phyloP scores from a whole-genome alignment of 2,888 invertebrate genomes.

The Mesoligia furuncula region DNA sequence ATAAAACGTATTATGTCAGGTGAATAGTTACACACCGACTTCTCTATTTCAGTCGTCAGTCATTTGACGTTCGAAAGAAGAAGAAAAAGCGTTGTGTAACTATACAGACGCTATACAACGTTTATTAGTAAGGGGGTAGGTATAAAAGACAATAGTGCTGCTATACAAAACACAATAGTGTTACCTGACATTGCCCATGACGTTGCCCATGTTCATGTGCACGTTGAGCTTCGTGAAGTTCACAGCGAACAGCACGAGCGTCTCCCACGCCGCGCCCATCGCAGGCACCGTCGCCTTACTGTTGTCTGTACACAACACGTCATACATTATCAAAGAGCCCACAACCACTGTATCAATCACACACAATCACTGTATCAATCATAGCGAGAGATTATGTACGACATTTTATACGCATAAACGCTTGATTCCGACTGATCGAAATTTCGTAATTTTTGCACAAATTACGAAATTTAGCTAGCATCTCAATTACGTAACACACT shows the following conservation, averaged over 20 bases:
- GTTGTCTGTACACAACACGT: conserved; percentile 41
- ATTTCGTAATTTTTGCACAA: no score
- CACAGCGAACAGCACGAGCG: conserved; percentile 98
- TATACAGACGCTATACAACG: no score
- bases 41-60: no score
- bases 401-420: neutral
- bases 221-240: conserved; percentile 99
- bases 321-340: neutral
- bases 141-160: no score
- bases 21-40: no score
- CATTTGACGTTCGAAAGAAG: no score
- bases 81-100: no score
- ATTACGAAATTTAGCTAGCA: no score
- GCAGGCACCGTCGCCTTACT: conserved; percentile 55
- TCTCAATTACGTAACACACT: no score
- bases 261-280: conserved; percentile 96
- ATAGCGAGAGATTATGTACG: neutral
- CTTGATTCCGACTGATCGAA: neutral
- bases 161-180: no score
- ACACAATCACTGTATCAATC: neutral
- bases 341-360: neutral
- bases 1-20: no score
- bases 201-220: conserved; percentile 99
- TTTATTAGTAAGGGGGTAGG: no score
- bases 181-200: conserved; percentile 99